Evolutionary conservation across 2,797 vertebrate species (phyloP).

Genomic region (Austrolebias charrua): DNA sequence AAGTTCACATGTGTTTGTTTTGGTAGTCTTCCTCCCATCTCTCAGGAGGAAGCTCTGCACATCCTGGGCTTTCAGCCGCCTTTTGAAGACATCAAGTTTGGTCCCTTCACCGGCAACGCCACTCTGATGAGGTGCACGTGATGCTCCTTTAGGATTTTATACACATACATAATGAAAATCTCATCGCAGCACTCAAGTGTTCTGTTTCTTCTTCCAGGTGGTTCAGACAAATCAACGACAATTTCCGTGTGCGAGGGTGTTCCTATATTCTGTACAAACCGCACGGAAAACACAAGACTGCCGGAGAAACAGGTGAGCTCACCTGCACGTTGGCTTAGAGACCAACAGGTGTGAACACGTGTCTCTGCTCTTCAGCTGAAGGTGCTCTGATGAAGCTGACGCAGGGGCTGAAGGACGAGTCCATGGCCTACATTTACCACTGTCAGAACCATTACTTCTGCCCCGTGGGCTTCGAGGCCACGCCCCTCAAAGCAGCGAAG

Average conservation of each 20-base stretch:
- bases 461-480: constrained; percentile 96
- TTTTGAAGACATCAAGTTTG: constrained; percentile 98
- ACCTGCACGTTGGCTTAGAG: background rate
- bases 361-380: constrained; percentile 78
- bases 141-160: background rate
- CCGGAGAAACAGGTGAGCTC: constrained; percentile 92
- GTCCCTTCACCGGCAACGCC: constrained; percentile 97
- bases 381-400: constrained; percentile 93
- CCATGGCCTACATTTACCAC: constrained; percentile 97
- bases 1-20: constrained; percentile 12
- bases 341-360: background rate
- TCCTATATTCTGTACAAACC: constrained; percentile 98
- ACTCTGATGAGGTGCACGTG: constrained; percentile 89
- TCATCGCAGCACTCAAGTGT: background rate
- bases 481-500: constrained; percentile 92
- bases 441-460: constrained; percentile 99
- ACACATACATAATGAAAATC: background rate
- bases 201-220: constrained; percentile 76
- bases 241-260: constrained; percentile 93
- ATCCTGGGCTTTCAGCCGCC: constrained; percentile 98
- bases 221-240: constrained; percentile 98
- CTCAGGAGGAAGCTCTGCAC: constrained; percentile 95
- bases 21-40: constrained; percentile 90
- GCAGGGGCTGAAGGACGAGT: constrained; percentile 91
- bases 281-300: constrained; percentile 97